phyloP scores from a whole-genome alignment of 2,797 vertebrate species.

The Pempheris klunzingeri region DNA sequence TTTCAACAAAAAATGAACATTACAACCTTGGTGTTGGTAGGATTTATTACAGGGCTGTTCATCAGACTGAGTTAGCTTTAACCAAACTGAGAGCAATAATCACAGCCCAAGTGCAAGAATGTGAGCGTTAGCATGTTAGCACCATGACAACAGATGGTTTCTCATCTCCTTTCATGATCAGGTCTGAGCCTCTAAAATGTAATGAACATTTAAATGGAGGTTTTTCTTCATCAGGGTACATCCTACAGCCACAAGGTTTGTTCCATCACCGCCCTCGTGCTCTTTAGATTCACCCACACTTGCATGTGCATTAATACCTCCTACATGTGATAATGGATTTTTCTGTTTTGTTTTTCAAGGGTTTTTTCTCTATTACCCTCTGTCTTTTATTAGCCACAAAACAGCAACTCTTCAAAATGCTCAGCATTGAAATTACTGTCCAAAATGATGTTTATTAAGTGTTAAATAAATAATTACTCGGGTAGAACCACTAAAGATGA shows the following conservation, averaged over 20 bases:
- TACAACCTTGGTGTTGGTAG: not conserved
- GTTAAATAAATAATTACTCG: not conserved
- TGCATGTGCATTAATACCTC: slow-evolving; percentile 75
- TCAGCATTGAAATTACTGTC: not conserved
- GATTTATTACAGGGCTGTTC: not conserved
- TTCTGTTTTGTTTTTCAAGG: slow-evolving; percentile 37
- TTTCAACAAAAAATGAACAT: not conserved
- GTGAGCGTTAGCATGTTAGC: not conserved
- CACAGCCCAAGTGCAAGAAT: not conserved
- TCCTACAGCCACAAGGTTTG: slow-evolving; percentile 54
- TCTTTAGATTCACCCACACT: slow-evolving; percentile 76
- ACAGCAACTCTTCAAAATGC: slow-evolving; percentile 7
- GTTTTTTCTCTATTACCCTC: slow-evolving; percentile 19
- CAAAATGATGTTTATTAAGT: not conserved
- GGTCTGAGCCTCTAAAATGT: slow-evolving; percentile 17
- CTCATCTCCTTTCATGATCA: slow-evolving; percentile 4
- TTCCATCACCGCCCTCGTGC: slow-evolving; percentile 66
- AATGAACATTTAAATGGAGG: slow-evolving; percentile 45
- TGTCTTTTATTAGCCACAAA: slow-evolving; percentile 28
- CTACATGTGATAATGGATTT: slow-evolving; percentile 78
- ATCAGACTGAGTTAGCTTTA: not conserved
- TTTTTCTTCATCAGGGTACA: slow-evolving; percentile 43
- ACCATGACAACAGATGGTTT: slow-evolving; percentile 12
- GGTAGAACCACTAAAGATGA: slow-evolving; percentile 3
- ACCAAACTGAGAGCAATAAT: not conserved